phyloP scores from a whole-genome alignment of 2,113 vertebrate species.

The Parotia lawesii region DNA sequence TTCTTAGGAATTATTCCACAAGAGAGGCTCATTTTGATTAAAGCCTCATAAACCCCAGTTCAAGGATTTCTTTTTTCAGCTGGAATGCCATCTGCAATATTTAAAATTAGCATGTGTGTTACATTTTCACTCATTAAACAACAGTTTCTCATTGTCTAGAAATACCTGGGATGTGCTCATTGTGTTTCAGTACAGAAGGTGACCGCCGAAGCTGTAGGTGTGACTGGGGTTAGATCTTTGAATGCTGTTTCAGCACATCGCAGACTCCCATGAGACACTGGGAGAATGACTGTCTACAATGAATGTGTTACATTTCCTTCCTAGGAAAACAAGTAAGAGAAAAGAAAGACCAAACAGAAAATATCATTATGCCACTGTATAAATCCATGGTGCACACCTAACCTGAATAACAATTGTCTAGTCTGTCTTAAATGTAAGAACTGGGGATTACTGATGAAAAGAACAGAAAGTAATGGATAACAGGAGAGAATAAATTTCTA shows the following conservation, averaged over 20 bases:
- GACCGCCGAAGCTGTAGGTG: not conserved
- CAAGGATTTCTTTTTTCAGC: not conserved
- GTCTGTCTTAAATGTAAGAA: not conserved
- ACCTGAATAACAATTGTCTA: not conserved
- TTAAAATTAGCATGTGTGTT: not conserved
- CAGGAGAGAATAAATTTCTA: not conserved
- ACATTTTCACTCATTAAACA: not conserved
- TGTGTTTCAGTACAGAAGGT: not conserved
- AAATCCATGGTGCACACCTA: not conserved
- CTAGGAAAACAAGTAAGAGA: not conserved
- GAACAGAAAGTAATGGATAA: not conserved
- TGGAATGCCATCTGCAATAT: not conserved
- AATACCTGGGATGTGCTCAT: not conserved
- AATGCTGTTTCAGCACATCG: fast-evolving
- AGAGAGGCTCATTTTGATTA: not conserved
- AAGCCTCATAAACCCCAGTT: not conserved
- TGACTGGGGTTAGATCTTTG: not conserved
- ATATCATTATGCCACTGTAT: not conserved
- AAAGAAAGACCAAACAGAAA: not conserved
- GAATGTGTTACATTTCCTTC: not conserved
- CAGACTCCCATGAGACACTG: not conserved
- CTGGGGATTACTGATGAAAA: not conserved
- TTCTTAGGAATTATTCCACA: not conserved
- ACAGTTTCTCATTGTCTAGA: not conserved
- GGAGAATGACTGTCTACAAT: not conserved